These are phyloP conservation scores for Aurelia coerulea DNA, from an alignment of 30 jellyfish, hydroid and myxozoan species.

Conservation along the genomic window DNA sequence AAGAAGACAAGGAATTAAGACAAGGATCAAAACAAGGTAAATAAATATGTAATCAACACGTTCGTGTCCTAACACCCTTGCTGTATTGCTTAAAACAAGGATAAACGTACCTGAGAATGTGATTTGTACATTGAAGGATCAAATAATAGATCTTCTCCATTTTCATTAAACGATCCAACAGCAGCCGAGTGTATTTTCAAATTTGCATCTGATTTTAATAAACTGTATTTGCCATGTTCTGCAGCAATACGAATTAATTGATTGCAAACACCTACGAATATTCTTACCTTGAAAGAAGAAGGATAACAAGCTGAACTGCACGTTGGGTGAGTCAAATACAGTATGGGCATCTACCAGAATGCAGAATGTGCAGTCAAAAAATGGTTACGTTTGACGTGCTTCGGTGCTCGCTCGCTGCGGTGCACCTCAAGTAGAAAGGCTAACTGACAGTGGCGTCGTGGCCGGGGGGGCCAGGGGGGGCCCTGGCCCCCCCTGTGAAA, in stretches of 20 bases:
- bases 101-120: slow-evolving; percentile 29
- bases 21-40: no score
- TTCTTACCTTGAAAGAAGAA: slow-evolving; percentile 10
- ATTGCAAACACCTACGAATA: slow-evolving; percentile 55
- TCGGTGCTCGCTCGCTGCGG: no score
- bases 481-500: no score
- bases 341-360: no score
- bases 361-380: no score
- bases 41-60: no score
- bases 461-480: no score
- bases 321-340: neutral
- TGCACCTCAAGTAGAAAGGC: no score
- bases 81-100: neutral
- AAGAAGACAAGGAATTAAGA: no score
- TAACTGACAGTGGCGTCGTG: no score
- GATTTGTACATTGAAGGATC: slow-evolving; percentile 48
- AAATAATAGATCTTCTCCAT: slow-evolving; percentile 34
- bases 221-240: slow-evolving; percentile 52
- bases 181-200: slow-evolving; percentile 60
- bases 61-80: no score
- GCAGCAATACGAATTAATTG: slow-evolving; percentile 56
- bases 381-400: no score
- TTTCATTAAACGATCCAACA: slow-evolving; percentile 35
- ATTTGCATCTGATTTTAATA: slow-evolving; percentile 28
- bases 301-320: neutral